Conservation (phyloP, 2,113 vertebrate genomes). For the Raja brachyura region DNA sequence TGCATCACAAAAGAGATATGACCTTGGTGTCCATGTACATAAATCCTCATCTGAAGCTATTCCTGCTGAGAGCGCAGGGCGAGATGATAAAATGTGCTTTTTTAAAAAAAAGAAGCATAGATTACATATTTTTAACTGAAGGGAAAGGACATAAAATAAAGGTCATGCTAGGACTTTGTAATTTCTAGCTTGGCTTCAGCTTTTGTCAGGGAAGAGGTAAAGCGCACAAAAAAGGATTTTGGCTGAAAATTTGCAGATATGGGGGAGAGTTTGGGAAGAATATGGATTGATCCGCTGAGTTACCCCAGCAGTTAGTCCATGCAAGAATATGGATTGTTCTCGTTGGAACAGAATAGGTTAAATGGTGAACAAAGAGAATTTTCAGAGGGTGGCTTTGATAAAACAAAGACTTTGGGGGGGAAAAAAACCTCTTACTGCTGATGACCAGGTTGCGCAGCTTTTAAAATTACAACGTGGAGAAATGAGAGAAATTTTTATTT, state of each 20-base stretch:
- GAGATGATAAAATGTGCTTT: neutral
- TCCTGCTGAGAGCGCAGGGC: neutral
- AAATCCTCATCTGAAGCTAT: neutral
- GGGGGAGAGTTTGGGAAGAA: neutral
- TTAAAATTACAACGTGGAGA: neutral
- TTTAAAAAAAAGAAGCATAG: neutral
- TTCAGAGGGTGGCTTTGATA: neutral
- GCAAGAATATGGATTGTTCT: neutral
- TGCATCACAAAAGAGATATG: neutral
- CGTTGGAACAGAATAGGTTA: neutral
- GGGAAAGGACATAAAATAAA: neutral
- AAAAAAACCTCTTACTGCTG: neutral
- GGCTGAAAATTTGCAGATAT: neutral
- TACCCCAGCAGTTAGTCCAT: too few species aligned
- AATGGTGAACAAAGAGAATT: neutral
- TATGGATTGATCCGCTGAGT: neutral
- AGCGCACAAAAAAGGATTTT: neutral
- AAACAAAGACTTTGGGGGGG: neutral
- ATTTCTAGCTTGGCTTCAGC: neutral
- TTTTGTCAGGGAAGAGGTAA: neutral
- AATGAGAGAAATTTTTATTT: too few species aligned
- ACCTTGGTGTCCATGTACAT: neutral
- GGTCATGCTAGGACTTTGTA: neutral
- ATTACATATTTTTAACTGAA: neutral
- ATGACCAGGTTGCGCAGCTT: neutral